Base-by-base conservation (phyloP, 2,888 invertebrate species). In the Heliconius hortense region DNA sequence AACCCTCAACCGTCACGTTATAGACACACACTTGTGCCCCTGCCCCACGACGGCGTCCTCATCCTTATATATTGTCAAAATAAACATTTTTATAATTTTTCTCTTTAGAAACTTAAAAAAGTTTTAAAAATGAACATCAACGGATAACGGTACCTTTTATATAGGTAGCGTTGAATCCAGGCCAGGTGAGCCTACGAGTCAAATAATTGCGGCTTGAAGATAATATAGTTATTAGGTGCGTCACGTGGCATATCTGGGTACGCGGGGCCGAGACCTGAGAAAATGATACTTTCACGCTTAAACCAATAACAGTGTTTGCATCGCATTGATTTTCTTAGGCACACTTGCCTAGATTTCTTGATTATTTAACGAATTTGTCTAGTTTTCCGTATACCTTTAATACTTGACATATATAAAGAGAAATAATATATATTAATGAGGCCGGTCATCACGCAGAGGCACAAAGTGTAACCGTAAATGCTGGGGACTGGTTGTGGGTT, bases 241-340 rank as follows among this genome's bases (percentile, higher is more conserved):
- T 88, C 31, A 35, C 31, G 90, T 98, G 98, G 96, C 95, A 94
- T 95, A 66, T 95, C 94, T 0, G 89, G 26, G 18, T 48, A 1
- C 48, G 48, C 18, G 48, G 48, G 7, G 48, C 48, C 48, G 48
- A 93, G 0, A 87, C 79, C 0, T 95, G 89, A 64, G 64, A 64
- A 64, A 84, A 98, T 98, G 0, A 97, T 97, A 85, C 98, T 98
- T 73, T 97, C 97, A 97, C 96, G 91, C 99, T 99, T 24, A 98
- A 95, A 0, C 97, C 95, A 77, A 97, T 95, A 0, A 98, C 97
- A 90, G 94, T 95, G 79, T 95, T 95, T 24, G 95, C 95, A 77
- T 89, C 89, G 66, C 90, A 79, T 95, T 94, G n/a, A 97, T 91
- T 0, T 92, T 95, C 85, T 96, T 97, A 28, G 97, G 95, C 70